Conservation (phyloP, 2,888 invertebrate genomes). For the Drosophila seclusa region DNA sequence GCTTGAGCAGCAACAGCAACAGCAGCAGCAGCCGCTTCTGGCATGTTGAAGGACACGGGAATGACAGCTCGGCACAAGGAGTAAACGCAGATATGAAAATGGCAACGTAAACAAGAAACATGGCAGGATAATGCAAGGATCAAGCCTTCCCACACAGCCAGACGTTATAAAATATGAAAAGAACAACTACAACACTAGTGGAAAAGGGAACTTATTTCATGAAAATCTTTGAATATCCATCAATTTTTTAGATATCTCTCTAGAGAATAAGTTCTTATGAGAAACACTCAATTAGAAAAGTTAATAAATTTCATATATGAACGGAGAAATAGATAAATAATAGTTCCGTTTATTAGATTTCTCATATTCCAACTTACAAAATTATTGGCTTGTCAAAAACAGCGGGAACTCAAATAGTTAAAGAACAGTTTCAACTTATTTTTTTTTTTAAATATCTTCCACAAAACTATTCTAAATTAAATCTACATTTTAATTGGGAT, state of each 20-base stretch:
- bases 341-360: neutral
- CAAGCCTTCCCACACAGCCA: constrained; percentile 1
- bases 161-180: constrained; percentile 2
- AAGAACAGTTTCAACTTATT: neutral
- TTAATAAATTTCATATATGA: neutral
- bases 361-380: neutral
- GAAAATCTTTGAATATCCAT: neutral
- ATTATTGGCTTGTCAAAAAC: neutral
- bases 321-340: neutral
- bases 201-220: neutral
- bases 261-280: neutral
- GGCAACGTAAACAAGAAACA: constrained; percentile 14
- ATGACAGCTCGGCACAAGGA: constrained; percentile 53
- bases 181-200: neutral
- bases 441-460: neutral
- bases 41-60: constrained; percentile 75
- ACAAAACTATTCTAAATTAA: neutral
- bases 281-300: neutral
- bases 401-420: neutral
- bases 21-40: constrained; percentile 16
- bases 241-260: neutral
- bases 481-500: neutral
- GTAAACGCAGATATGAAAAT: constrained; percentile 9
- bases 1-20: constrained; percentile 2
- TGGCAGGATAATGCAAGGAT: neutral